Evolutionary conservation across 2,113 vertebrate species (phyloP).

Genomic region (Emydocephalus ijimae): DNA sequence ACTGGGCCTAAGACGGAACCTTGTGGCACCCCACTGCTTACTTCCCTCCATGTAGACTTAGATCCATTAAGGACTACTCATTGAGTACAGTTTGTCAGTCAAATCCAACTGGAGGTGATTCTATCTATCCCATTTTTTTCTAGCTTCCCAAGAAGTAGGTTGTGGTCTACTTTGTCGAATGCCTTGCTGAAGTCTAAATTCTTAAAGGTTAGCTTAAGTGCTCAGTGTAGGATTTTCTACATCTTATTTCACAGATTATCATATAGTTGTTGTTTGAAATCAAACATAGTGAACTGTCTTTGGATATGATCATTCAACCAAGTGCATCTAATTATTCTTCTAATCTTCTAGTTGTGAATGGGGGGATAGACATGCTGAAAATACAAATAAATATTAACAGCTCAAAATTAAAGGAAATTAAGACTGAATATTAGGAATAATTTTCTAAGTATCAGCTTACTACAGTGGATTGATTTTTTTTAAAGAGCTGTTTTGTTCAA

Average conservation of each 20-base stretch:
- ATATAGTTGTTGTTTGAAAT: background rate
- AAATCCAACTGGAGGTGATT: no score
- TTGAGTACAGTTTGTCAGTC: no score
- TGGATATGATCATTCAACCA: background rate
- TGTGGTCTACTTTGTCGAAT: no score
- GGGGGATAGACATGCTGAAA: background rate
- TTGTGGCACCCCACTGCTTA: no score
- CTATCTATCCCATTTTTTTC: no score
- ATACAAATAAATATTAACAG: background rate
- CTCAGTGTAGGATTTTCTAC: background rate
- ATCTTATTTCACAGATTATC: background rate
- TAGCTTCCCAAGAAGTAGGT: no score
- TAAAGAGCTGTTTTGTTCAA: background rate
- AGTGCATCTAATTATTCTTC: background rate
- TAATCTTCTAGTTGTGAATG: background rate
- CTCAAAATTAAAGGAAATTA: background rate
- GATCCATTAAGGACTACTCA: no score
- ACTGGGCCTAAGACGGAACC: no score
- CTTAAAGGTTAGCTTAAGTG: background rate
- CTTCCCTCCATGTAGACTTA: no score
- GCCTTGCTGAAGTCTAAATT: no score
- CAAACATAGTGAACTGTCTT: background rate
- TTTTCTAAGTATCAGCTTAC: background rate
- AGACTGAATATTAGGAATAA: background rate
- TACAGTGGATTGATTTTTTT: background rate